A percentile compares a stretch with the other conserved stretches of the same genome.
Conservation (phyloP, 23 tunicate species). For the Botrylloides violaceus region DNA sequence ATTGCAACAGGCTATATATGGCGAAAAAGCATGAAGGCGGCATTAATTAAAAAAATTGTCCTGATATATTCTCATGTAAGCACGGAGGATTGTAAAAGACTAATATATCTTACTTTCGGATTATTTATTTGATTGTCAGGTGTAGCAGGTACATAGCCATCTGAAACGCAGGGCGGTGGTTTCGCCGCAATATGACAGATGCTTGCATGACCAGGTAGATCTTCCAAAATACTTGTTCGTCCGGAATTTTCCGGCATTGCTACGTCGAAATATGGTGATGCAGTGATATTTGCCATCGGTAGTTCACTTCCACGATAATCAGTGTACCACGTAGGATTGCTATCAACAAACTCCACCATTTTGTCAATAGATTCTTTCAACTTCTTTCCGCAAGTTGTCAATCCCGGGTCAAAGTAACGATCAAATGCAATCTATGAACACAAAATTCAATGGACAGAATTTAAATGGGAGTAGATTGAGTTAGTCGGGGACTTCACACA, state of each 20-base stretch:
- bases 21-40: too few relatives aligned
- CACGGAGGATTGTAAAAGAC: too few relatives aligned
- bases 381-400: constrained; percentile 18
- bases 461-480: too few relatives aligned
- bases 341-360: constrained; percentile 4
- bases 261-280: background rate
- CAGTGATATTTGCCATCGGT: background rate
- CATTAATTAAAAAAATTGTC: too few relatives aligned
- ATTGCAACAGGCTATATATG: too few relatives aligned
- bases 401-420: constrained; percentile 21
- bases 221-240: background rate
- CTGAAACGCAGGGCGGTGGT: background rate
- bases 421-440: constrained; percentile 14
- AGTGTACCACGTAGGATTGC: constrained; percentile 18
- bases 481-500: too few relatives aligned
- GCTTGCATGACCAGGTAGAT: constrained; percentile 9
- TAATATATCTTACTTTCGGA: too few relatives aligned
- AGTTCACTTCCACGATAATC: constrained; percentile 10
- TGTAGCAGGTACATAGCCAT: too few relatives aligned
- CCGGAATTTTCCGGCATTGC: background rate
- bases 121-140: too few relatives aligned
- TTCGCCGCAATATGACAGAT: background rate
- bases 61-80: too few relatives aligned
- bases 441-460: too few relatives aligned
- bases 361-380: constrained; percentile 21